Evolutionary conservation across 2,113 vertebrate genomes (phyloP).

Genomic region (Charina bottae): DNA sequence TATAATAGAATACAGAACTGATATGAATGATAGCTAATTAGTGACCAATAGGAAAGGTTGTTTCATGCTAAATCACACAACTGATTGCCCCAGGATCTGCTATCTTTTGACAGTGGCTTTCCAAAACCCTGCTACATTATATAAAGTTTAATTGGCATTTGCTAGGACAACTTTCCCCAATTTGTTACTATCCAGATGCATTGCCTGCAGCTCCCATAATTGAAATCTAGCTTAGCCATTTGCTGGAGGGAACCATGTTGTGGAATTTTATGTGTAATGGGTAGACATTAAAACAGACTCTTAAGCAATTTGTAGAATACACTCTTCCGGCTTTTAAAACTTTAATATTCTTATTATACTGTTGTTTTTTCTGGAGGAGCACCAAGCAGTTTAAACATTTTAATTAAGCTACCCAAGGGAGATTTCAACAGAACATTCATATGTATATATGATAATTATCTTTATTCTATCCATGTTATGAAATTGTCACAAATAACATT

Average conservation of each 20-base stretch:
- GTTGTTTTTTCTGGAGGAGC: not conserved
- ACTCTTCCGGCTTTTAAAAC: not conserved
- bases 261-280: not conserved
- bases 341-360: not conserved
- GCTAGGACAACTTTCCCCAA: not conserved
- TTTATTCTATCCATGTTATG: not conserved
- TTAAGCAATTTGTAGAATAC: not conserved
- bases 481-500: not conserved
- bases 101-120: not conserved
- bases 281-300: not conserved
- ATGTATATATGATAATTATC: fast-evolving
- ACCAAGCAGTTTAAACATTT: not conserved
- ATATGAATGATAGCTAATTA: not conserved
- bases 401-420: conserved; percentile 1
- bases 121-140: not conserved
- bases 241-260: not conserved
- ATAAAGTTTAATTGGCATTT: not conserved
- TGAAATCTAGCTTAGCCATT: not conserved
- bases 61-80: not conserved
- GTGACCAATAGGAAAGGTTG: not conserved
- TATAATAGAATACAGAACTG: not conserved
- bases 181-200: not conserved
- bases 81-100: not conserved
- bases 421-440: conserved; percentile 36
- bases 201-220: not conserved